Evolutionary conservation across 2,113 vertebrate genomes (phyloP).

Genomic region (Cromileptes altivelis): DNA sequence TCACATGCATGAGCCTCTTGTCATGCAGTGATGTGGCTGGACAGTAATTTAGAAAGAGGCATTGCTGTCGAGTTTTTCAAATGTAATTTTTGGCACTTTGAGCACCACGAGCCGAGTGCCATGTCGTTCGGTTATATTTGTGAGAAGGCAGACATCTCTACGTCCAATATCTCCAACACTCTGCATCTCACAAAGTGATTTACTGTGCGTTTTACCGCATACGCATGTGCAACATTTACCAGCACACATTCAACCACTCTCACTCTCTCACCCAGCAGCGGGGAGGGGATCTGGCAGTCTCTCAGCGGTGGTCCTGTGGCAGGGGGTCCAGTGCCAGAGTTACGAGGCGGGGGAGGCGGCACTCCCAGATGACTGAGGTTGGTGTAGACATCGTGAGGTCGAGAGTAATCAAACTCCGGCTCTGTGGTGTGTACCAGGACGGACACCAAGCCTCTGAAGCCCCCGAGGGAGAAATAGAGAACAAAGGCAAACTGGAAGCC

Average conservation of each 20-base stretch:
- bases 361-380: conserved; percentile 90
- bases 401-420: conserved; percentile 92
- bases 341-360: conserved; percentile 74
- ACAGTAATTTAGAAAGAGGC: no score
- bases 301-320: conserved; percentile 76
- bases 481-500: conserved; percentile 97
- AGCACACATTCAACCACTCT: background rate
- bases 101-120: no score
- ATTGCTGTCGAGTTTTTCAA: no score
- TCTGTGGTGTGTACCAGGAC: conserved; percentile 89
- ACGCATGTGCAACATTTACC: background rate
- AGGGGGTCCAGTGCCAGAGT: conserved; percentile 76
- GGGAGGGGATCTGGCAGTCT: conserved; percentile 90
- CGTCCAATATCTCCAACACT: no score
- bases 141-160: no score
- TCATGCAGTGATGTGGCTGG: no score
- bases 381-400: conserved; percentile 93
- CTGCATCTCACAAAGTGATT: background rate
- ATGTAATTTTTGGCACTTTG: no score
- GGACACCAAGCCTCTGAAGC: conserved; percentile 91
- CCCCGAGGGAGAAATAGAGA: conserved; percentile 94
- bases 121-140: no score
- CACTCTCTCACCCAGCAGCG: conserved; percentile 88
- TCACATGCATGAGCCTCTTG: no score
- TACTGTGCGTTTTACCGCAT: background rate